Percentiles rank a stretch among this genome's conserved stretches.
phyloP scores from a whole-genome alignment of 1,140 invertebrate genomes.

The Tribolium madens region DNA sequence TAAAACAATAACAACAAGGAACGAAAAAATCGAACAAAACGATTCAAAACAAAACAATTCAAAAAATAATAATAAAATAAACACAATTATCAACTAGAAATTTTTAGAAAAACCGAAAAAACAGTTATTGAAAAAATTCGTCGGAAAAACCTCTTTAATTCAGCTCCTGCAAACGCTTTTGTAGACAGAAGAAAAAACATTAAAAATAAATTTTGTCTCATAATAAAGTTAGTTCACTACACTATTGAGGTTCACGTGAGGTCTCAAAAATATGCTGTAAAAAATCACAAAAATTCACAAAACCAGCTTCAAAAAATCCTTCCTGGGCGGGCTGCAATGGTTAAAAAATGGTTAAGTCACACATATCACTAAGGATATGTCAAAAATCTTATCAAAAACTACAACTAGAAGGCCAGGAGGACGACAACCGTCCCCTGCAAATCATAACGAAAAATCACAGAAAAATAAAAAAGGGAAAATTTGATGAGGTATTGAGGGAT shows the following conservation, averaged over 20 bases:
- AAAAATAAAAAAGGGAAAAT: slow-evolving; percentile 31
- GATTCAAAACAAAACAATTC: slow-evolving; percentile 48
- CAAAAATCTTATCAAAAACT: slow-evolving; percentile 60
- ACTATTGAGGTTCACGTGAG: slow-evolving; percentile 33
- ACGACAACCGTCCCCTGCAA: slow-evolving; percentile 7
- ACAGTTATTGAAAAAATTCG: slow-evolving; percentile 52
- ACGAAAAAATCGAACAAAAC: slow-evolving; percentile 57
- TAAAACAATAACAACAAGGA: slow-evolving; percentile 65
- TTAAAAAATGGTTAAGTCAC: slow-evolving; percentile 62
- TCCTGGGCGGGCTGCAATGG: slow-evolving; percentile 65
- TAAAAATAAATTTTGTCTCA: slow-evolving; percentile 45
- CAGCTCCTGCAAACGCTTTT: slow-evolving; percentile 67
- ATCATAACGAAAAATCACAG: slow-evolving; percentile 27
- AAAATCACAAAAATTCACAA: slow-evolving; percentile 62
- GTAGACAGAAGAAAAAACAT: slow-evolving; percentile 64
- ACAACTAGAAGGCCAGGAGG: slow-evolving; percentile 28
- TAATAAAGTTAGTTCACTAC: slow-evolving; percentile 18
- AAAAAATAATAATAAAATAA: no score
- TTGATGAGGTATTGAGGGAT: slow-evolving; percentile 26
- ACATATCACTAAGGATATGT: slow-evolving; percentile 65
- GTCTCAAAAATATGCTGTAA: slow-evolving; percentile 60
- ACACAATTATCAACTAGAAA: slow-evolving; percentile 42
- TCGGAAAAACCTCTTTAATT: slow-evolving; percentile 59
- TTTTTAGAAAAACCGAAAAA: slow-evolving; percentile 53
- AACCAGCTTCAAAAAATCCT: slow-evolving; percentile 64